phyloP scores from a whole-genome alignment of 2,888 invertebrate species.

The Drosophila fungiperda region DNA sequence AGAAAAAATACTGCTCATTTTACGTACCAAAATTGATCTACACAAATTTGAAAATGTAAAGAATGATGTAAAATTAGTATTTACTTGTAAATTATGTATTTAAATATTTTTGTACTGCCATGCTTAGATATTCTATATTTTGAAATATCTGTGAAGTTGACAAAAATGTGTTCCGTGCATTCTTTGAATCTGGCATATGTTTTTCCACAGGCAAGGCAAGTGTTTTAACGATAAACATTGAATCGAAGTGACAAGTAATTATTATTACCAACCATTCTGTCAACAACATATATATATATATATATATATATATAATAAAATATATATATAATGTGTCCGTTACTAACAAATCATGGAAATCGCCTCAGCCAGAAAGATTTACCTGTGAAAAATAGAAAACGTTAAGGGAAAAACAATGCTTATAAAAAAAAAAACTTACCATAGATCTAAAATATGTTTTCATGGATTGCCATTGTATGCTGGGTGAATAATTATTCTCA shows the following conservation, averaged over 20 bases:
- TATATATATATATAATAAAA: too few species aligned
- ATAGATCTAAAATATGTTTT: slow-evolving; percentile 71
- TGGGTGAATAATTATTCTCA: slow-evolving; percentile 38
- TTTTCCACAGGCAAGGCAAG: background rate
- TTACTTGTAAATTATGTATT: background rate
- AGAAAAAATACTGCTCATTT: background rate
- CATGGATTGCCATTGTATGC: slow-evolving; percentile 55
- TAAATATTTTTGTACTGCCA: background rate
- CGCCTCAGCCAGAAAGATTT: slow-evolving; percentile 46
- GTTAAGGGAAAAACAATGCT: fast-evolving
- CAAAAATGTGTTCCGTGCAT: background rate
- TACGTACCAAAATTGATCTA: background rate
- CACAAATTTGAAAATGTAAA: background rate
- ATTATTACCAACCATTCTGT: background rate
- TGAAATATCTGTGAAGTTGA: background rate
- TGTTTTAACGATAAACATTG: background rate
- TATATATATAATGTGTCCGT: background rate
- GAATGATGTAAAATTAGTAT: too few species aligned
- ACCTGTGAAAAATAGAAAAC: slow-evolving; percentile 30
- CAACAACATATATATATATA: background rate
- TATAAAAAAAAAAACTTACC: slow-evolving; percentile 39
- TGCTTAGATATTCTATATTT: background rate
- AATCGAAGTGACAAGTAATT: slow-evolving; percentile 4
- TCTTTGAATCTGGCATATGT: background rate
- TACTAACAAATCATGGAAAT: background rate